Evolutionary conservation across 2,797 vertebrate species (phyloP), one percentile per base, ranked within the genome.

Genomic region (Chloroceryle amazona): DNA sequence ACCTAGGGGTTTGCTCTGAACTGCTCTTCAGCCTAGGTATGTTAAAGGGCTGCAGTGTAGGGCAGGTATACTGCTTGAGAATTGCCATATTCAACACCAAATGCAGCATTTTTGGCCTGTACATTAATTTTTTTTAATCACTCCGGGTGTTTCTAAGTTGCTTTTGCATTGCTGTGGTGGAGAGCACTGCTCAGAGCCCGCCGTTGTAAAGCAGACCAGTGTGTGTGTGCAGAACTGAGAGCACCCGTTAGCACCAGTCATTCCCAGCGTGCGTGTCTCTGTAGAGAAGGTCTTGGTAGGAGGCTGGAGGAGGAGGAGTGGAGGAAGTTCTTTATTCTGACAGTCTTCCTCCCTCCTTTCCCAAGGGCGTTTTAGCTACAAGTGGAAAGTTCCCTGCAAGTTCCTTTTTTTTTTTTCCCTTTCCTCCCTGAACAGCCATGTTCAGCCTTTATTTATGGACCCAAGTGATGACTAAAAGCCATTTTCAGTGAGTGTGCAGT

Each of bases 351-450:
- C 89, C 79, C 13, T 89, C 61, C 18, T 86, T 46, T 94, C 93
- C 86, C 95, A 86, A 84, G 94, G 94, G 93, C 4, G 10, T 95
- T 37, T 26, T 91, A 63, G 60, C 60, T 73, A 37, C 88, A 94
- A 96, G 91, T 95, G 85, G 91, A 80, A 90, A 93, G 91, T 91
- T 96, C 88, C 91, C 71, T 73, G n/a, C 39, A 58, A 81, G 73
- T 91, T 93, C 51, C 71, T 28, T 62, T 23, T 46, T 22, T 62
- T 33, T 52, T 29, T 52, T 65, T 76, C 18, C 6, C 11, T 39
- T 52, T 60, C 5, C 35, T 44, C 62, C 52, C 73, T 55, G 25
- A 66, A 23, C 52, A 84, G 73, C 81, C 66, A 19, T n/a, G 14
- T 39, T 81, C 61, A 57, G 65, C 20, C 71, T 91, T 80, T 93